These are phyloP conservation scores for Musca vetustissima DNA, from an alignment of 1,140 invertebrate species.

Conservation along the genomic window DNA sequence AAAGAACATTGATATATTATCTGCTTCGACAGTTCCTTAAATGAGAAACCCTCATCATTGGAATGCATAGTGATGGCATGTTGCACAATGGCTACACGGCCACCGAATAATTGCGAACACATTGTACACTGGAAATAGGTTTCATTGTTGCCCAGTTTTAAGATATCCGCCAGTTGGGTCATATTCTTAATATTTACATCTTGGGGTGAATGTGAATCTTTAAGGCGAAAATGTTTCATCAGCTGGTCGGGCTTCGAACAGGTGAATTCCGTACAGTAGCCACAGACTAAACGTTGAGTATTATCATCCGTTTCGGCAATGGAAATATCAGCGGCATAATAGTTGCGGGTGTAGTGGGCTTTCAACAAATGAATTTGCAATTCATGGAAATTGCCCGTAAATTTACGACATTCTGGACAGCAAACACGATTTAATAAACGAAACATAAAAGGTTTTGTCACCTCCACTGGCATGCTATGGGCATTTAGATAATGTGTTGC, in stretches of 20 bases:
- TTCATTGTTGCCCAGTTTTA: slow-evolving; percentile 10
- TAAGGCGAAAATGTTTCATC: background rate
- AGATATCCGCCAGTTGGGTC: slow-evolving; percentile 5
- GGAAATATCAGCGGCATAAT: slow-evolving; percentile 19
- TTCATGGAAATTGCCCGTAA: slow-evolving; percentile 11
- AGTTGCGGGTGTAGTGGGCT: slow-evolving; percentile 11
- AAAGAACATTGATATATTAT: slow-evolving; percentile 23
- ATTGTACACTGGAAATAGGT: slow-evolving; percentile 21
- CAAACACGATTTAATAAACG: slow-evolving; percentile 6
- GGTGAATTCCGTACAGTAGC: slow-evolving; percentile 22
- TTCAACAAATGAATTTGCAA: slow-evolving; percentile 21
- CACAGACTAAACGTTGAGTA: slow-evolving; percentile 17
- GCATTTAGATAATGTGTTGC: slow-evolving; percentile 4
- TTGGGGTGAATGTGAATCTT: slow-evolving; percentile 10
- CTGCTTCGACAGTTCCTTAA: slow-evolving; percentile 1
- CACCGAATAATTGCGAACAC: slow-evolving; percentile 22
- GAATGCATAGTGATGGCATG: slow-evolving; percentile 14
- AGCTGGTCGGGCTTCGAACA: background rate
- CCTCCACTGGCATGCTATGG: background rate
- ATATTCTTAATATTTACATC: slow-evolving; percentile 15
- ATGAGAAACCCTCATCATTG: slow-evolving; percentile 11
- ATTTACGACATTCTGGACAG: slow-evolving; percentile 24
- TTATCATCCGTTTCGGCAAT: slow-evolving; percentile 1
- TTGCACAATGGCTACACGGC: slow-evolving; percentile 2
- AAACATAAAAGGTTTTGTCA: slow-evolving; percentile 25